Conservation (phyloP, 1,140 invertebrate species). For the Helicoverpa armigera region DNA sequence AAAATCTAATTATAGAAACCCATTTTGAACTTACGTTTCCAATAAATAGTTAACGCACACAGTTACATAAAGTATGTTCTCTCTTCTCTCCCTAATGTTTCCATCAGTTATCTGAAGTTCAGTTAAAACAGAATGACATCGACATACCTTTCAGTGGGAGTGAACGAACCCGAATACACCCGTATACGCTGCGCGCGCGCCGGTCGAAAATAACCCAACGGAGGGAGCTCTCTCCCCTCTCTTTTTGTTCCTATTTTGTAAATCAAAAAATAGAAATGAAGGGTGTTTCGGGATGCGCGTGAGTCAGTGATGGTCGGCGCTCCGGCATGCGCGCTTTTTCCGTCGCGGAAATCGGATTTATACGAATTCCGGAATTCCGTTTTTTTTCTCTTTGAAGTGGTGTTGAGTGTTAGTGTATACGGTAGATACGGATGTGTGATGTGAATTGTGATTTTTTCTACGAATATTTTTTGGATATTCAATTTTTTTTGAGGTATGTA, state of each 20-base stretch:
- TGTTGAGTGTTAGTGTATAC: conserved; percentile 56
- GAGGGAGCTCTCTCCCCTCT: conserved; percentile 81
- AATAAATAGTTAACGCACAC: conserved; percentile 44
- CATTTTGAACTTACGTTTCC: conserved; percentile 11
- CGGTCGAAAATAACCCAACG: conserved; percentile 68
- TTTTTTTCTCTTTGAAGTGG: conserved; percentile 52
- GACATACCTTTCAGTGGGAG: conserved; percentile 56
- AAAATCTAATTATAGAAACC: conserved; percentile 26
- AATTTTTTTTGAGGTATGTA: conserved; percentile 35
- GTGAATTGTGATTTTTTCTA: conserved; percentile 41
- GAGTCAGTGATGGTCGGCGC: conserved; percentile 79
- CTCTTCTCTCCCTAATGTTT: conserved; percentile 46
- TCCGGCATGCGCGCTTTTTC: conserved; percentile 73
- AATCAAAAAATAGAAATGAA: conserved; percentile 82
- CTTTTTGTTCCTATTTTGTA: conserved; percentile 84
- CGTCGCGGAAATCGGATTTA: conserved; percentile 54
- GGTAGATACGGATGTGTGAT: conserved; percentile 29
- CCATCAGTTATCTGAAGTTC: conserved; percentile 49
- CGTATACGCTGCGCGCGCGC: conserved; percentile 63
- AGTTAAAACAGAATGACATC: conserved; percentile 49
- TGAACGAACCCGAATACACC: conserved; percentile 72
- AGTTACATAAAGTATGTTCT: conserved; percentile 43
- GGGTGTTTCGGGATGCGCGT: conserved; percentile 77
- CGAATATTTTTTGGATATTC: conserved; percentile 30
- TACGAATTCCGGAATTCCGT: conserved; percentile 52